Evolutionary conservation across 64 coral and sea anemone genomes (phyloP).

Genomic region (Montipora efflorescens): DNA sequence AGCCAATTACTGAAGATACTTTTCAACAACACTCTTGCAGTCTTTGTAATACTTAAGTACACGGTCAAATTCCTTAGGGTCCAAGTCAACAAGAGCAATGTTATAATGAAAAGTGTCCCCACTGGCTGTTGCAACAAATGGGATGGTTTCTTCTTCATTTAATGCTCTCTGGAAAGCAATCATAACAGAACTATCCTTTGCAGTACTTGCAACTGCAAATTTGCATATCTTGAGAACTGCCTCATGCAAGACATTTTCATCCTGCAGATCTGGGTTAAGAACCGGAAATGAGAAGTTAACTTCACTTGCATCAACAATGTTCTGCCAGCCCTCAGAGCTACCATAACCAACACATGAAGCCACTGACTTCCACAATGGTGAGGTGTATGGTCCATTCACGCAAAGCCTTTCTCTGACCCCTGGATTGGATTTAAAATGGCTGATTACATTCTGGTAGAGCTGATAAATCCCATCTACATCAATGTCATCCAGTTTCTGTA

Average conservation of each 20-base stretch:
- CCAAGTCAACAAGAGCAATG: conserved; percentile 88
- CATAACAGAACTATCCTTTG: conserved; percentile 90
- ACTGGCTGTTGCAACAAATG: conserved; percentile 6
- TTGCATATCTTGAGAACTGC: conserved; percentile 68
- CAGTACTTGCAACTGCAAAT: conserved; percentile 87
- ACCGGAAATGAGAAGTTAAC: neutral
- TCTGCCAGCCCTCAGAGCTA: neutral
- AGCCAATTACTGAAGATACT: conserved; percentile 34
- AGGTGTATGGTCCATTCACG: conserved; percentile 70
- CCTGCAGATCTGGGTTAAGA: conserved; percentile 45
- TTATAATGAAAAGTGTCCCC: conserved; percentile 51
- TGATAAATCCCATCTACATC: conserved; percentile 74
- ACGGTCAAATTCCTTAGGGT: conserved; percentile 90
- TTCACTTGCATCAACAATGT: neutral
- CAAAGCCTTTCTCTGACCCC: conserved; percentile 45
- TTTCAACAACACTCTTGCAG: conserved; percentile 51
- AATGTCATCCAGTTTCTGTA: conserved; percentile 80
- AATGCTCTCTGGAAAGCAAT: conserved; percentile 68
- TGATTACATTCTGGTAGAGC: conserved; percentile 54
- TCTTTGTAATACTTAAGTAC: conserved; percentile 86
- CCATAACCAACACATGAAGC: conserved; percentile 8
- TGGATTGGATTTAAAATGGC: conserved; percentile 58
- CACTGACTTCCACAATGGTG: conserved; percentile 59
- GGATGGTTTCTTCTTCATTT: neutral
- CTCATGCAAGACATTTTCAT: neutral